Evolutionary conservation across 2,888 invertebrate species (phyloP), one percentile per base, ranked within the genome.

Genomic region (Microdon myrmicae): DNA sequence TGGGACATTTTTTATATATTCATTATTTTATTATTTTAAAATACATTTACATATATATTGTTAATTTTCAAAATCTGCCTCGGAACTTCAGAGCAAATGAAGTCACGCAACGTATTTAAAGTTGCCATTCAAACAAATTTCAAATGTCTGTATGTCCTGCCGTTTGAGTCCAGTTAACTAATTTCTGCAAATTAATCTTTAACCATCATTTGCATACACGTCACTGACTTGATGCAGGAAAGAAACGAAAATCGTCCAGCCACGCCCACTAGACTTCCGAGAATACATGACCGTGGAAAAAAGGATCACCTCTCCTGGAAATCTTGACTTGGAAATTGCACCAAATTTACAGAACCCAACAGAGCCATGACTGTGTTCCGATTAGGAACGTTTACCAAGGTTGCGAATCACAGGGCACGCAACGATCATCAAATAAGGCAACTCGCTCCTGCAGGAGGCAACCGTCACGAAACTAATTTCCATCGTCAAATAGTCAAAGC

Each of bases 401-500:
- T 6, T 7, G 37, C 37, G 41, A 41, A 49, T 48, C 35, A 38
- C n/a, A n/a, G 22, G 7, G 28, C 64, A 64, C 64, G 51, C 64
- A 53, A 32, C 13, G 17, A 20, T 26, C 47, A 31, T n/a, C n/a
- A n/a, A n/a, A n/a, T n/a, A 14, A 25, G 17, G 8, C 12, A 32
- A 29, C 26, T 41, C 26, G 35, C 16, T 37, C 19, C 47, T 54
- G 37, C 22, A n/a, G n/a, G n/a, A n/a, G n/a, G n/a, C n/a, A n/a
- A n/a, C n/a, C 13, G 10, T 14, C 13, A 19, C 14, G 10, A 44
- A 47, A 17, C 34, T 29, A 44, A 49, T 44, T 49, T 61, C 31
- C 39, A 64, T 41, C 41, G 31, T 49, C 49, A 41, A 58, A 58
- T 64, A 64, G 64, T 43, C n/a, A 61, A 58, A 64, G 51, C 39